These are phyloP conservation scores for Leuciscus idus DNA, from an alignment of 2,113 vertebrate genomes.

Conservation along the genomic window DNA sequence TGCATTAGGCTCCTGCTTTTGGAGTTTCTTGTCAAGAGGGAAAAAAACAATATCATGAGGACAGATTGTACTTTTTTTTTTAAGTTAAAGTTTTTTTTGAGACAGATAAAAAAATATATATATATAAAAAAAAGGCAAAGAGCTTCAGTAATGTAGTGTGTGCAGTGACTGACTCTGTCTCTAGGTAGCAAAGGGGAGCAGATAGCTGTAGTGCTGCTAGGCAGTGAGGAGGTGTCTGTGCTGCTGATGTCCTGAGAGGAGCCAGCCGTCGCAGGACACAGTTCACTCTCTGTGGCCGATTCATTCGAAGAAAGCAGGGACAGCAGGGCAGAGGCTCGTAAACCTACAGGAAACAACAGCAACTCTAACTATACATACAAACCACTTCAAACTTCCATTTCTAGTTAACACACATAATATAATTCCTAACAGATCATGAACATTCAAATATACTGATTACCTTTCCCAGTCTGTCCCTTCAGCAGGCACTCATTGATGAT, in stretches of 20 bases:
- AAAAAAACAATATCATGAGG: conserved; percentile 59
- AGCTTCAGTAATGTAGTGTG: neutral
- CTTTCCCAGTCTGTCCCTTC: conserved; percentile 91
- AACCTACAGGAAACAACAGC: conserved; percentile 70
- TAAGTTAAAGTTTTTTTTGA: neutral
- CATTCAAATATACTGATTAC: conserved; percentile 65
- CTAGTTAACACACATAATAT: neutral
- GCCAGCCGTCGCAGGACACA: conserved; percentile 62
- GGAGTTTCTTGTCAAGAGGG: neutral
- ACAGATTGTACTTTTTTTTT: neutral
- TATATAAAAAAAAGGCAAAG: neutral
- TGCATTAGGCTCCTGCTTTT: conserved; percentile 3
- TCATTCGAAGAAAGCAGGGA: conserved; percentile 84
- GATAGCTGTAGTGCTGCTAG: conserved; percentile 73
- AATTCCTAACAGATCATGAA: neutral
- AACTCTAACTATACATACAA: neutral
- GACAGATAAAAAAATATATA: neutral
- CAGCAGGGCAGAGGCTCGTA: conserved; percentile 88
- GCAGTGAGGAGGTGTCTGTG: conserved; percentile 73
- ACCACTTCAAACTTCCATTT: neutral
- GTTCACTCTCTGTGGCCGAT: conserved; percentile 73
- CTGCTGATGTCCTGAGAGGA: conserved; percentile 74
- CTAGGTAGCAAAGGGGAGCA: conserved; percentile 74
- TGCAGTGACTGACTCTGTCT: conserved; percentile 65
- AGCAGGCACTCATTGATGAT: conserved; percentile 91